Conservation (phyloP, 2,888 invertebrate species). For the Amblyjoppa proteus region DNA sequence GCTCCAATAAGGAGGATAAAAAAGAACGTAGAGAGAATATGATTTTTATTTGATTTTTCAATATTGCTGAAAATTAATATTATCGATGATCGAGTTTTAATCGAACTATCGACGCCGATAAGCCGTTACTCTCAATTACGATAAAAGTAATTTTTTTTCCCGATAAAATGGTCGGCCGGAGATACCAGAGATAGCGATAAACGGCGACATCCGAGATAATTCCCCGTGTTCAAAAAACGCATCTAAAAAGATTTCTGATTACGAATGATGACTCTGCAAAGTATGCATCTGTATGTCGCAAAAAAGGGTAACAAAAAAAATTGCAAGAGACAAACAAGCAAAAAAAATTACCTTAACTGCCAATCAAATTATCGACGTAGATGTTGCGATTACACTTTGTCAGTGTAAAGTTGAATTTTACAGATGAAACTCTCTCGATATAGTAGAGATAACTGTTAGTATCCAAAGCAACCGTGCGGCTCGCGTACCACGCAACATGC, state of each 20-base stretch:
- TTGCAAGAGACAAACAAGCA: no score
- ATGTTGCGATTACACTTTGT: no score
- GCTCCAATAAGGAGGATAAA: background rate
- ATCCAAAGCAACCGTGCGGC: background rate
- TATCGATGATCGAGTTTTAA: background rate
- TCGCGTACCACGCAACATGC: background rate
- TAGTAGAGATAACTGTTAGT: background rate
- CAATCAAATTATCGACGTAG: no score
- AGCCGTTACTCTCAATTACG: background rate
- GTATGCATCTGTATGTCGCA: background rate
- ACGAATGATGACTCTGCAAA: background rate
- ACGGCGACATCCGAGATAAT: background rate
- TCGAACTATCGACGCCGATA: background rate
- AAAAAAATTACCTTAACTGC: background rate
- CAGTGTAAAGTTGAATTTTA: no score
- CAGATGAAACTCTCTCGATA: background rate
- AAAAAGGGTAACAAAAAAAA: background rate
- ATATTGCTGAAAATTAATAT: background rate
- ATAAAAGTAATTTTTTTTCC: background rate
- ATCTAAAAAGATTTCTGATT: background rate
- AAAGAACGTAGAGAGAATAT: background rate
- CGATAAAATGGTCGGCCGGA: background rate
- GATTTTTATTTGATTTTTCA: background rate
- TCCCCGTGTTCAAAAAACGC: background rate
- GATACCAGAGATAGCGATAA: background rate